phyloP scores from a whole-genome alignment of 1,140 invertebrate genomes.

The Scaptomyza graminum region DNA sequence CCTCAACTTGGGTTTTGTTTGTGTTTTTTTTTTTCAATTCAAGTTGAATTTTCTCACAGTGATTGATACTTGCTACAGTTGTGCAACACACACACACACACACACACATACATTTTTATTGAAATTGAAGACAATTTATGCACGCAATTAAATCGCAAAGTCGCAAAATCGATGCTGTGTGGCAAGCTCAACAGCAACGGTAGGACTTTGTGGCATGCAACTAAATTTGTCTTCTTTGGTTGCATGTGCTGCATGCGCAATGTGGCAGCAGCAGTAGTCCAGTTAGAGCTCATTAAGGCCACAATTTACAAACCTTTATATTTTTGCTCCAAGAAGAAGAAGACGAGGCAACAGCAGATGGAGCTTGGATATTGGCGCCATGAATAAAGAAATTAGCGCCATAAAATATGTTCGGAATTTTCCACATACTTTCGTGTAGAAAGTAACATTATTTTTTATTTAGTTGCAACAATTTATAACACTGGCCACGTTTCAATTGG shows the following conservation, averaged over 20 bases:
- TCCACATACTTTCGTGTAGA: conserved; percentile 19
- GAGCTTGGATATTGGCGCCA: conserved; percentile 21
- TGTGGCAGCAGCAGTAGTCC: conserved; percentile 17
- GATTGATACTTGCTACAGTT: conserved; percentile 68
- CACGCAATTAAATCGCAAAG: conserved; percentile 79
- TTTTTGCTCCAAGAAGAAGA: conserved; percentile 19
- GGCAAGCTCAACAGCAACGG: too few relatives aligned
- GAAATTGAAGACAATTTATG: conserved; percentile 78
- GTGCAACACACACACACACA: conserved; percentile 40
- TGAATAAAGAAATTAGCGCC: conserved; percentile 78
- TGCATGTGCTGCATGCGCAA: conserved; percentile 72
- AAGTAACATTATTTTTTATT: conserved; percentile 27
- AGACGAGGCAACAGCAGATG: too few relatives aligned
- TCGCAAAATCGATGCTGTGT: conserved; percentile 37
- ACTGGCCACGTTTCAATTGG: conserved; percentile 26
- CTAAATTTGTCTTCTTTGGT: conserved; percentile 70
- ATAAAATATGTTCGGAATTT: conserved; percentile 47
- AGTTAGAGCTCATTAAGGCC: conserved; percentile 37
- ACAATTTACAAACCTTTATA: conserved; percentile 46
- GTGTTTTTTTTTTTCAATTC: not conserved
- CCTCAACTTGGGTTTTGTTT: not conserved
- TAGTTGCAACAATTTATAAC: conserved; percentile 37
- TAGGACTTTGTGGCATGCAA: conserved; percentile 74
- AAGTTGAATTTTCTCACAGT: conserved; percentile 63
- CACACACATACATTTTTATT: conserved; percentile 56